Evolutionary conservation across 2,888 invertebrate species (phyloP).

Genomic region (Mechanitis messenoides): DNA sequence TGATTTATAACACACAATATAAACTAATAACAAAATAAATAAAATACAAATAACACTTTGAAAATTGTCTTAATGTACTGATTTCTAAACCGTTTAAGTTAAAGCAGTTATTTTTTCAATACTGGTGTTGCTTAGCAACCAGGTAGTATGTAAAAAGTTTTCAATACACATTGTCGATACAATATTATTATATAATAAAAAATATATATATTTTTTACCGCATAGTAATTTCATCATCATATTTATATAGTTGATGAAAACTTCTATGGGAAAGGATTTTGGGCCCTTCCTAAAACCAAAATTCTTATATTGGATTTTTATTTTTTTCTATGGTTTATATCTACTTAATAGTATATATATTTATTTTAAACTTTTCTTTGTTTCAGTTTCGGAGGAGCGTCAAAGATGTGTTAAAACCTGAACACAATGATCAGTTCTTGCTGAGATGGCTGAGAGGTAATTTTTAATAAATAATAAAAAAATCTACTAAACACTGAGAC

Average conservation of each 20-base stretch:
- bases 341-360: too few relatives aligned
- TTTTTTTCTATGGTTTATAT: too few relatives aligned
- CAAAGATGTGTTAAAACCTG: slow-evolving; percentile 79
- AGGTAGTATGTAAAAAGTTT: background rate
- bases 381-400: slow-evolving; percentile 86
- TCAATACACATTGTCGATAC: too few relatives aligned
- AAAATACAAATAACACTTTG: slow-evolving; percentile 14
- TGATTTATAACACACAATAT: slow-evolving; percentile 28
- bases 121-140: background rate
- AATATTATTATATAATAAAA: too few relatives aligned
- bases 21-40: background rate
- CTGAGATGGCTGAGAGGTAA: slow-evolving; percentile 89
- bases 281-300: too few relatives aligned
- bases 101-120: background rate
- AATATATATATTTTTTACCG: too few relatives aligned
- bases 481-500: too few relatives aligned
- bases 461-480: too few relatives aligned
- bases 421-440: slow-evolving; percentile 87
- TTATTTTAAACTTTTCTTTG: slow-evolving; percentile 32
- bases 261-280: too few relatives aligned
- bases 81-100: slow-evolving; percentile 17
- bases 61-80: background rate
- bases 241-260: too few relatives aligned
- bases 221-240: too few relatives aligned
- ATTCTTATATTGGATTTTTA: too few relatives aligned